Conservation (phyloP, 2,113 vertebrate genomes). For the Rhabdomys dilectus region DNA sequence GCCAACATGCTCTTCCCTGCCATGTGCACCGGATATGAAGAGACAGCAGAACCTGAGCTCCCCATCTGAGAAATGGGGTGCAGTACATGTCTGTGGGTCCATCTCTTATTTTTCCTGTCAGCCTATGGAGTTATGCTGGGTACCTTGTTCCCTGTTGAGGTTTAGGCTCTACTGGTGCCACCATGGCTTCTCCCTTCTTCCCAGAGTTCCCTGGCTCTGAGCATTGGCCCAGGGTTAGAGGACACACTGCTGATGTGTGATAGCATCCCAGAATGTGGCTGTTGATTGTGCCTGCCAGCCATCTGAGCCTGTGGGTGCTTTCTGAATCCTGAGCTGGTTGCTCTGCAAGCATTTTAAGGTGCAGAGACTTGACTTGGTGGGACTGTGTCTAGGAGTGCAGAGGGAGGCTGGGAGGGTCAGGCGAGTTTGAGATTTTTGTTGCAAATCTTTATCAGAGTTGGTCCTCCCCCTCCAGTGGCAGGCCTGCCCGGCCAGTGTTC, state of each 20-base stretch:
- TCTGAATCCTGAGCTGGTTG: neutral
- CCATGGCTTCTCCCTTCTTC: neutral
- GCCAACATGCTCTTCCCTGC: neutral
- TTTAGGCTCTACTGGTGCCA: neutral
- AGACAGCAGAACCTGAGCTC: neutral
- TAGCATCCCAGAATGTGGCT: neutral
- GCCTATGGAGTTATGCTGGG: neutral
- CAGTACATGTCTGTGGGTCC: neutral
- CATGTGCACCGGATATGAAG: neutral
- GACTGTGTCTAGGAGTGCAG: conserved; percentile 29
- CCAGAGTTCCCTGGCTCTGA: neutral
- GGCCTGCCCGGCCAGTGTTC: neutral
- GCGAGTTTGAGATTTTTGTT: conserved; percentile 9
- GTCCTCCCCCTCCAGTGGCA: neutral
- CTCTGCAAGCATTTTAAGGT: neutral
- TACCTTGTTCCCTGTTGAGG: neutral
- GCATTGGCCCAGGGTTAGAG: neutral
- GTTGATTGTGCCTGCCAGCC: neutral
- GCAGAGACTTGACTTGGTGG: neutral
- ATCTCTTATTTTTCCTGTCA: neutral
- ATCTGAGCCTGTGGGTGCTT: neutral
- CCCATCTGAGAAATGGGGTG: neutral
- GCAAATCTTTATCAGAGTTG: neutral
- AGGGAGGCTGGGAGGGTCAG: neutral
- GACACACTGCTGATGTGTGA: neutral